Base-by-base conservation (phyloP, 2,888 invertebrate genomes). In the Alsophila aescularia region DNA sequence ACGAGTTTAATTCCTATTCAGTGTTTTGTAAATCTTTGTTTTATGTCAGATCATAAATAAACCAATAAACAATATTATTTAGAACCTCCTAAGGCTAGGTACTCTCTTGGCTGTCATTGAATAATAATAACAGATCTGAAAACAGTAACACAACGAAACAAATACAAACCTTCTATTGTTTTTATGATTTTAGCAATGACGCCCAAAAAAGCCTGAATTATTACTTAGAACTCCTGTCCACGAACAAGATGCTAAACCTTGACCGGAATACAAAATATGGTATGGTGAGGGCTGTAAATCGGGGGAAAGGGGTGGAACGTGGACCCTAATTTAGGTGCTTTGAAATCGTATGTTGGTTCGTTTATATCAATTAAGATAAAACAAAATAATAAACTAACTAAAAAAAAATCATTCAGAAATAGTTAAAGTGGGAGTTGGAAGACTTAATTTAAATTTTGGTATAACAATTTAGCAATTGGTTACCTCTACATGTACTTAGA, bases 221-320 rank as follows among this genome's bases (percentile, higher is more conserved):
- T 55, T 55, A 55, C 44, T 35, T 34, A 53, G 49, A 35, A 43
- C 34, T 24, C 14, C 49, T 44, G 32, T 5, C 43, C 9, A 39
- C 18, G 21, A 35, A n/a, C 45, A 51, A 45, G 55, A 55, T 55
- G 44, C 40, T 45, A 50, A n/a, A 14, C 45, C 55, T 56, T 56
- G 55, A 56, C 55, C 55, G 24, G 41, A 50, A 56, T 51, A 56
- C 36, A 45, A 51, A 50, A 37, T 39, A 43, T 1, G 39, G 3
- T 14, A 37, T 16, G 48, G 0, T 48, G 14, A 54, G 43, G 24
- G 9, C 9, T 12, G 3, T 1, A 39, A n/a, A 4, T 39, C 2
- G 24, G 31, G 31, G 48, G 31, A n/a, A n/a, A n/a, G 2, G 10
- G 29, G 29, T 10, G 3, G 10, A 24, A 24, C n/a, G n/a, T n/a